Percentiles rank a stretch among this genome's conserved stretches.
Evolutionary conservation across 1,140 invertebrate species (phyloP).

Genomic region (Scaptodrosophila lebanonensis): DNA sequence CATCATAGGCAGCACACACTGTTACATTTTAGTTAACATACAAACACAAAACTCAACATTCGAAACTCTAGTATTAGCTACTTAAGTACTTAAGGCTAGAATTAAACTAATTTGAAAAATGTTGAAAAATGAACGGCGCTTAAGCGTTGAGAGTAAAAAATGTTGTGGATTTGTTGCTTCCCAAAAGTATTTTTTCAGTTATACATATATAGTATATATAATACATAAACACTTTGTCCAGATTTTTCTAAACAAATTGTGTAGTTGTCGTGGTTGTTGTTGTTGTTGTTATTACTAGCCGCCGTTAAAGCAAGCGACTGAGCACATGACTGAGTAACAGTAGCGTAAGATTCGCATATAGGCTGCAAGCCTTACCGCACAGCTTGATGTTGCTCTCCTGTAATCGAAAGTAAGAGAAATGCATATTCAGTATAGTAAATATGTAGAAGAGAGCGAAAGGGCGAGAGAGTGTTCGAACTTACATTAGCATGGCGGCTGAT

Average conservation of each 20-base stretch:
- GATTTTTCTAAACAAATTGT: constrained; percentile 38
- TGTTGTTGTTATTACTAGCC: too few species aligned
- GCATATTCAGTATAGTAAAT: neutral
- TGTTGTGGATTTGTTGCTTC: constrained; percentile 2
- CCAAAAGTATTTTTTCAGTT: constrained; percentile 3
- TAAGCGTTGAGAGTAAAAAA: constrained; percentile 63
- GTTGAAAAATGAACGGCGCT: constrained; percentile 53
- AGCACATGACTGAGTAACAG: constrained; percentile 50
- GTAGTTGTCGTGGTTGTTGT: too few species aligned
- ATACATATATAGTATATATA: constrained; percentile 36
- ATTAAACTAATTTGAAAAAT: constrained; percentile 47
- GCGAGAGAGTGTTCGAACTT: constrained; percentile 56
- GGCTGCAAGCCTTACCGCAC: constrained; percentile 47
- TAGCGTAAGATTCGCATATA: constrained; percentile 51
- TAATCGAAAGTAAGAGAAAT: neutral
- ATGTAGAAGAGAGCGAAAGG: neutral
- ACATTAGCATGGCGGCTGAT: constrained; percentile 85
- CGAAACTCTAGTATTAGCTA: constrained; percentile 36
- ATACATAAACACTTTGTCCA: constrained; percentile 54
- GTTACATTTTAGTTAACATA: constrained; percentile 38
- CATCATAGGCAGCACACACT: constrained; percentile 49
- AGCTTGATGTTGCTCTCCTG: constrained; percentile 63
- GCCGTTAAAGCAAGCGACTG: constrained; percentile 58
- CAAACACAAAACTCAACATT: constrained; percentile 22
- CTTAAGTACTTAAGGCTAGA: constrained; percentile 34